A percentile compares a stretch with the other conserved stretches of the same genome.
phyloP scores from a whole-genome alignment of 2,113 vertebrate species.

The Scytalopus superciliaris region DNA sequence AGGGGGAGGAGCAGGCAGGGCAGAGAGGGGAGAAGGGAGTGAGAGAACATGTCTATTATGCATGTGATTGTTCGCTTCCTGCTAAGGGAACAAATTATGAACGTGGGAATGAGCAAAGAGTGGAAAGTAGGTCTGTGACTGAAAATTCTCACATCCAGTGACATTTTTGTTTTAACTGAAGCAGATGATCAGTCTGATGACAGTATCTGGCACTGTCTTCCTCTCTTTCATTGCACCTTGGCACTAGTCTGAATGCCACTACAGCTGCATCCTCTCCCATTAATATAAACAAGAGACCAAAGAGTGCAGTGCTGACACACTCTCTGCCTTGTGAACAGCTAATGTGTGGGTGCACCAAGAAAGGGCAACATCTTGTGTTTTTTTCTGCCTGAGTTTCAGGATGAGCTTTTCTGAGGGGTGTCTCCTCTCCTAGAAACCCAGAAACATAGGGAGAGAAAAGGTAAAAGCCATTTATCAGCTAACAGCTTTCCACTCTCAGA shows the following conservation, averaged over 20 bases:
- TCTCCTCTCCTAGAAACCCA: neutral
- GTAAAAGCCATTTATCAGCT: neutral
- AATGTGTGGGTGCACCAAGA: neutral
- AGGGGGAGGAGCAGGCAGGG: neutral
- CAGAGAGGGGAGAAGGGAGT: neutral
- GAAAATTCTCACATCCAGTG: neutral
- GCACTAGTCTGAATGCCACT: neutral
- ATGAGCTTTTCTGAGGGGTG: neutral
- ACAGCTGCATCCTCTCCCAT: neutral
- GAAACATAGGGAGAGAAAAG: neutral
- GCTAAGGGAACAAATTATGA: neutral
- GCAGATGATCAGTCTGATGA: neutral
- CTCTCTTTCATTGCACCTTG: neutral
- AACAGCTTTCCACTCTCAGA: neutral
- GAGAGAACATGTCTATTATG: neutral
- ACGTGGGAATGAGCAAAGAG: neutral
- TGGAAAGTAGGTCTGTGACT: neutral
- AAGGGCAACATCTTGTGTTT: fast-evolving
- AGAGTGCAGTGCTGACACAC: neutral
- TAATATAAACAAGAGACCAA: neutral
- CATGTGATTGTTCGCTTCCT: neutral
- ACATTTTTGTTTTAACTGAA: neutral
- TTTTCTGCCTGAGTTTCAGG: neutral
- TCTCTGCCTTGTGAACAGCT: neutral
- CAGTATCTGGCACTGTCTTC: neutral